These are phyloP conservation scores for Synergus gifuensis DNA, from an alignment of 2,888 invertebrate species.

Conservation along the genomic window DNA sequence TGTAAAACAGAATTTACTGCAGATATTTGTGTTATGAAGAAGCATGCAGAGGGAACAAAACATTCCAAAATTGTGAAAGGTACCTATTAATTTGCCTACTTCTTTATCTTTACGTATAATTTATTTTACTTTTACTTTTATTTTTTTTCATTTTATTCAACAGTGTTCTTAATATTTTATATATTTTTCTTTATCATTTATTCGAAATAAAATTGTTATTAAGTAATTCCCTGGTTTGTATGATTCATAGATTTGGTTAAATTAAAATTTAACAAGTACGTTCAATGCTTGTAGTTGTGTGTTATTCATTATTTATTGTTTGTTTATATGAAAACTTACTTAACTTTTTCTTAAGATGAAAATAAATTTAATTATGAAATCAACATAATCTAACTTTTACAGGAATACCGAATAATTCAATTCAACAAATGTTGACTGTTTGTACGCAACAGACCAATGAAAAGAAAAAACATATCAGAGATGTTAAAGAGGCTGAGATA, in stretches of 20 bases:
- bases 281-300: neutral
- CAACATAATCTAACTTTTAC: neutral
- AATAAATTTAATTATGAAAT: neutral
- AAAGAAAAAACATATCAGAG: neutral
- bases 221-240: neutral
- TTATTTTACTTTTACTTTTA: too few species aligned
- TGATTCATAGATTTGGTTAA: neutral
- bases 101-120: too few species aligned
- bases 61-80: neutral
- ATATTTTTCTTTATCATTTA: neutral
- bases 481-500: neutral
- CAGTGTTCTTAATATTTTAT: neutral
- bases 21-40: conserved; percentile 18
- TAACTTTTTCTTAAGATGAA: neutral
- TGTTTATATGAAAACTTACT: neutral
- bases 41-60: conserved; percentile 3
- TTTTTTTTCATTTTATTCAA: neutral
- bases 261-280: too few species aligned
- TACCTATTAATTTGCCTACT: too few species aligned
- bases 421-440: neutral
- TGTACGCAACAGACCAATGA: neutral
- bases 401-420: neutral
- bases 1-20: neutral
- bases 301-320: too few species aligned
- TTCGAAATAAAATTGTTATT: neutral